Percentiles rank a stretch among this genome's conserved stretches.
Evolutionary conservation across 2,797 vertebrate species (phyloP).

Genomic region (Gouania willdenowi): DNA sequence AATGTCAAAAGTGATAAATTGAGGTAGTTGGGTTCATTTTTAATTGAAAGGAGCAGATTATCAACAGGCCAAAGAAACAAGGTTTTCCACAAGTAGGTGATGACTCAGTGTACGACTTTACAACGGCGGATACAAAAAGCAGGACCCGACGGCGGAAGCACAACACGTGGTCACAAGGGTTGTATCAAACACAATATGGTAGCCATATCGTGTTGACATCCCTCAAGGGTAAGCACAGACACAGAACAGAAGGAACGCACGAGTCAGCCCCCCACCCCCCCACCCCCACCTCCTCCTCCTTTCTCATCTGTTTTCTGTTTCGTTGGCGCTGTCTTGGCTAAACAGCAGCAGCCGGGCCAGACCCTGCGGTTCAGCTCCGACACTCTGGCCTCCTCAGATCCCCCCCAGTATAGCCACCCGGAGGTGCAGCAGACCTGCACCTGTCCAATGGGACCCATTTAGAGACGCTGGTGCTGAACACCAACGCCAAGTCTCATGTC

Average conservation of each 20-base stretch:
- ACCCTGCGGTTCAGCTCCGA: constrained; percentile 41
- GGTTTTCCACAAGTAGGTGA: constrained; percentile 15
- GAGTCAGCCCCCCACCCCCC: constrained; percentile 37
- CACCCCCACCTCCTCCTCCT: neutral
- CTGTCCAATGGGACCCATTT: constrained; percentile 47
- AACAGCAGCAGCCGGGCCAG: constrained; percentile 60
- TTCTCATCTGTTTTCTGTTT: constrained; percentile 75
- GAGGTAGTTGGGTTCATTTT: neutral
- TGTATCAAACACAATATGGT: constrained; percentile 51
- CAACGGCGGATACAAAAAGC: constrained; percentile 14
- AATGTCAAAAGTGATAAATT: too few relatives aligned
- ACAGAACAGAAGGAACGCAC: constrained; percentile 52
- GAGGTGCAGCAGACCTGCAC: constrained; percentile 62
- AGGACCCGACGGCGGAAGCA: constrained; percentile 25
- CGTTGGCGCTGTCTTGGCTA: constrained; percentile 51
- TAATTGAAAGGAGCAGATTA: neutral
- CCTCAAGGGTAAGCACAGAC: constrained; percentile 64
- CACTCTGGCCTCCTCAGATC: constrained; percentile 64
- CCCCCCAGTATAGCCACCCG: constrained; percentile 37
- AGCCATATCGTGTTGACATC: constrained; percentile 53
- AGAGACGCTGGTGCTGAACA: too few relatives aligned
- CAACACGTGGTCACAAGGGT: constrained; percentile 20
- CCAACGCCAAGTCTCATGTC: too few relatives aligned
- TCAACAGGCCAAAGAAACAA: neutral
- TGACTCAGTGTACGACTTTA: constrained; percentile 19